Evolutionary conservation across 1,140 invertebrate genomes (phyloP).

Genomic region (Caenorhabditis elegans): DNA sequence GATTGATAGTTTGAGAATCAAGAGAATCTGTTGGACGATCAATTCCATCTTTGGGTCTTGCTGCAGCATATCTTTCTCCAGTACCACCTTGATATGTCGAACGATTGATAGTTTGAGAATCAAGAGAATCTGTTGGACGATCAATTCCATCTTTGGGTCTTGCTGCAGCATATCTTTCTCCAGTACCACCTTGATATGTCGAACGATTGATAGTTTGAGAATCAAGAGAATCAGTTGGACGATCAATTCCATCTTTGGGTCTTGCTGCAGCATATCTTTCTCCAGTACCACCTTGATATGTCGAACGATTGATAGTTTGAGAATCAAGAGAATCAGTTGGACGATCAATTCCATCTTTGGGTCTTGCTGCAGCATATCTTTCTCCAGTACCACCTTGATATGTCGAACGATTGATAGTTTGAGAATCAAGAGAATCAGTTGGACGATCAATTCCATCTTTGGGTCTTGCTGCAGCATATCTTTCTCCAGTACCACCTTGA

Average conservation of each 20-base stretch:
- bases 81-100: background rate
- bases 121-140: background rate
- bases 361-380: background rate
- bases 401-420: background rate
- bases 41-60: background rate
- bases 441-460: background rate
- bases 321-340: background rate
- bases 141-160: background rate
- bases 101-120: background rate
- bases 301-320: background rate
- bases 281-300: constrained; percentile 3
- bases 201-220: background rate
- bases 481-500: background rate
- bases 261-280: background rate
- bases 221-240: background rate
- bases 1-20: background rate
- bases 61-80: background rate
- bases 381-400: constrained; percentile 1
- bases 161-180: background rate
- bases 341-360: background rate
- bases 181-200: constrained; percentile 1
- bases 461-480: background rate
- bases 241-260: background rate
- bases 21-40: background rate
- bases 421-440: background rate